A percentile compares a stretch with the other conserved stretches of the same genome.
Evolutionary conservation across 1,140 invertebrate species (phyloP).

Genomic region (Drosophila dunni): DNA sequence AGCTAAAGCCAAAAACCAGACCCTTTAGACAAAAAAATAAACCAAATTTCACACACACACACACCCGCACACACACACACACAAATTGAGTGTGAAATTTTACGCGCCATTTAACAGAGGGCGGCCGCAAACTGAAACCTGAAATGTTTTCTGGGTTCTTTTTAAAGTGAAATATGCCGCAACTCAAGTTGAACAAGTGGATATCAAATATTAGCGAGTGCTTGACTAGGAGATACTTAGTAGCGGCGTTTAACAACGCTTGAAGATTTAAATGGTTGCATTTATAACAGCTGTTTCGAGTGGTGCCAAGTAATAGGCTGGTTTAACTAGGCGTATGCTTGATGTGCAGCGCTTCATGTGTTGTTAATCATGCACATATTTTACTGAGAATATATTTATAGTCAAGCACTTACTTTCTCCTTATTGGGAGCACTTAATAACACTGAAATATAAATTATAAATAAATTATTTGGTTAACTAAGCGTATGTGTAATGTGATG

Average conservation of each 20-base stretch:
- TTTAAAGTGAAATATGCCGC: conserved; percentile 56
- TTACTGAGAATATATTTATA: too few relatives aligned
- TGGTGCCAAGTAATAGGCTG: not conserved
- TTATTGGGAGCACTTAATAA: not conserved
- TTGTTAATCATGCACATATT: too few relatives aligned
- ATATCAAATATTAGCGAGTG: not conserved
- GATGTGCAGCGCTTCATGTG: not conserved
- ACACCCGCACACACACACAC: conserved; percentile 13
- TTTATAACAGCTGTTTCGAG: too few relatives aligned
- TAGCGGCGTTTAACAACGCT: not conserved
- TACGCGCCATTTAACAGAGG: conserved; percentile 73
- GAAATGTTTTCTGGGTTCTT: conserved; percentile 33
- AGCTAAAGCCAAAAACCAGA: conserved; percentile 39
- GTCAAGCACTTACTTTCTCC: too few relatives aligned
- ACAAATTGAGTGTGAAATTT: conserved; percentile 80
- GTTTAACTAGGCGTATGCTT: conserved; percentile 1
- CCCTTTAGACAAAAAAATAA: conserved; percentile 25
- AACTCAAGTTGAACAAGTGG: conserved; percentile 15
- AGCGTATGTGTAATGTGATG: not conserved
- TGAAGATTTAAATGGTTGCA: too few relatives aligned
- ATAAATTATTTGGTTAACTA: not conserved
- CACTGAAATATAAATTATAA: not conserved
- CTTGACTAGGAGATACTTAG: conserved; percentile 1
- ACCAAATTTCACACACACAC: conserved; percentile 16
- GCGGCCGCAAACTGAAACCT: conserved; percentile 12